A percentile compares a stretch with the other conserved stretches of the same genome.
Conservation (phyloP, 1,140 invertebrate species). For the Pygmarrhopalites habei region DNA sequence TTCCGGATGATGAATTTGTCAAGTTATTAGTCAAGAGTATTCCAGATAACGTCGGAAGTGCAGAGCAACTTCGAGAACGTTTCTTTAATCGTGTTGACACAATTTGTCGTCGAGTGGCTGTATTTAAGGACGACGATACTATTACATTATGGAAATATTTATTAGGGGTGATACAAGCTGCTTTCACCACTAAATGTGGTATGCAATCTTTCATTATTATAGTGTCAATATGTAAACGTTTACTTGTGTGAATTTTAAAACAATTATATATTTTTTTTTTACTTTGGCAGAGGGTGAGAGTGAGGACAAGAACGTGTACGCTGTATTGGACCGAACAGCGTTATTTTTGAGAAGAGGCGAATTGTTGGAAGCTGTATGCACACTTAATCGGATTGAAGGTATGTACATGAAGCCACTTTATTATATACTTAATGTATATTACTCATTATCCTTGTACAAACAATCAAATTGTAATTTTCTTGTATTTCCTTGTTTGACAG, state of each 20-base stretch:
- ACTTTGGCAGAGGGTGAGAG: constrained; percentile 21
- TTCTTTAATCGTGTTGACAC: constrained; percentile 31
- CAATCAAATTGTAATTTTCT: constrained; percentile 4
- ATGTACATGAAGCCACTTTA: not conserved
- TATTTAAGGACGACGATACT: constrained; percentile 20
- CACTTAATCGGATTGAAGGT: constrained; percentile 29
- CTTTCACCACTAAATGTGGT: constrained; percentile 22
- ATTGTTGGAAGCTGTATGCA: constrained; percentile 25
- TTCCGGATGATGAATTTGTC: constrained; percentile 24
- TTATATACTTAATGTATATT: too few relatives aligned
- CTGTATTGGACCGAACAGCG: constrained; percentile 22
- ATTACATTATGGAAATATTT: constrained; percentile 26
- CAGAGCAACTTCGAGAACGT: constrained; percentile 16
- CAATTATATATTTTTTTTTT: not conserved
- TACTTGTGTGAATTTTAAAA: constrained; percentile 6
- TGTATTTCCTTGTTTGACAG: not conserved
- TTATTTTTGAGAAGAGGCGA: constrained; percentile 29
- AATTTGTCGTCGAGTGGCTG: constrained; percentile 22
- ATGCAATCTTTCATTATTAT: not conserved
- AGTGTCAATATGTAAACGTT: not conserved
- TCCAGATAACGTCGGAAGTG: constrained; percentile 22
- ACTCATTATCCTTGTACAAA: too few relatives aligned
- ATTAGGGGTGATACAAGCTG: constrained; percentile 13
- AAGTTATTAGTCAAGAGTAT: constrained; percentile 24
- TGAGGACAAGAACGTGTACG: constrained; percentile 10